Conservation (phyloP, 2,888 invertebrate genomes). For the Alloplasta piceator region DNA sequence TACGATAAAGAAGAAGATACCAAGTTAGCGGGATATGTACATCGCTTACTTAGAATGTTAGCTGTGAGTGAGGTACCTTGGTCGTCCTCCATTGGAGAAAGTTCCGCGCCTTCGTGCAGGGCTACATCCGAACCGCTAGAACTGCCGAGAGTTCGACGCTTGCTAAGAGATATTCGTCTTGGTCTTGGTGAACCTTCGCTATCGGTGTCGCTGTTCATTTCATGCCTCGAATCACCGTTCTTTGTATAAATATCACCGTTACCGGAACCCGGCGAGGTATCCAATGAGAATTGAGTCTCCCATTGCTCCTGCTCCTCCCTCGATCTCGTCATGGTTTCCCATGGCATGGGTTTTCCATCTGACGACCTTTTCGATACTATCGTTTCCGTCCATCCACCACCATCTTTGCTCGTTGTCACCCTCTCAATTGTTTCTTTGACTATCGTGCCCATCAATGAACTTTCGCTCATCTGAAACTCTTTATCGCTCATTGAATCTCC, state of each 20-base stretch:
- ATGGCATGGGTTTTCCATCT: slow-evolving; percentile 72
- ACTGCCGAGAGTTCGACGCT: slow-evolving; percentile 85
- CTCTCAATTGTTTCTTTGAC: slow-evolving; percentile 65
- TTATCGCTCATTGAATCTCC: slow-evolving; percentile 53
- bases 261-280: slow-evolving; percentile 80
- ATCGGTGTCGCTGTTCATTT: slow-evolving; percentile 81
- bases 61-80: slow-evolving; percentile 85
- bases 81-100: slow-evolving; percentile 86
- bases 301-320: slow-evolving; percentile 75
- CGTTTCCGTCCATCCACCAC: slow-evolving; percentile 62
- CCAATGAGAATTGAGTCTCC: slow-evolving; percentile 79
- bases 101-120: slow-evolving; percentile 87
- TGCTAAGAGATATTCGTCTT: slow-evolving; percentile 78
- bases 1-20: slow-evolving; percentile 45
- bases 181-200: slow-evolving; percentile 80
- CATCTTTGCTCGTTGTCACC: slow-evolving; percentile 54
- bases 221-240: slow-evolving; percentile 77
- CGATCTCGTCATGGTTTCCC: slow-evolving; percentile 70
- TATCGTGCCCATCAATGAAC: slow-evolving; percentile 54
- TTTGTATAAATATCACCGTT: slow-evolving; percentile 78
- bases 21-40: slow-evolving; percentile 80
- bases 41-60: slow-evolving; percentile 83
- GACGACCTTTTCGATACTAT: slow-evolving; percentile 65
- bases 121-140: slow-evolving; percentile 88
- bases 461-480: slow-evolving; percentile 59